Evolutionary conservation across 2,113 vertebrate species (phyloP), one percentile per base, ranked within the genome.

Genomic region (Cricetomys ansorgei): DNA sequence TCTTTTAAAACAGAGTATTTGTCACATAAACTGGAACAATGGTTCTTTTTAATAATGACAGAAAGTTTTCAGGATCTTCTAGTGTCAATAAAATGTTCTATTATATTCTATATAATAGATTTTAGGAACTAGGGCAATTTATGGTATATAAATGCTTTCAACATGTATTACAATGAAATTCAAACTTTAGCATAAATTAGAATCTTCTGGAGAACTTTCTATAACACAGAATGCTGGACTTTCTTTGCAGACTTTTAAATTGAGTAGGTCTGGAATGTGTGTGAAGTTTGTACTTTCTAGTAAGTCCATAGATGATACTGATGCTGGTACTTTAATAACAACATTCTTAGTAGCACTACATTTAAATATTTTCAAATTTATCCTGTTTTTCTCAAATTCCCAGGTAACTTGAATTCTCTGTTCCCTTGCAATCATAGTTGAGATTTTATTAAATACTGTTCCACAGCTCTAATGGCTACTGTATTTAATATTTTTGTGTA

Each of bases 151-250:
- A 95, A 67, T 25, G 6, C 65, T 50, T 92, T 86, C 10, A 67
- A 64, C 16, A n/a, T 16, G n/a, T n/a, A 48, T 48, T 95, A 45
- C 85, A 95, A 75, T 94, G 76, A 95, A 90, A 73, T 31, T 89
- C 21, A 80, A 92, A 84, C 57, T 50, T 94, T 65, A 75, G 21
- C 29, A 62, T 57, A 27, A 34, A 70, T 75, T 23, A 72, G 23
- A 88, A 79, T 93, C 53, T 92, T 67, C 59, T 91, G 10, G n/a
- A 91, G 7, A 90, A 29, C 25, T 40, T 70, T 50, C 76, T 50
- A 76, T 81, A 96, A 50, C 53, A 87, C 29, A 53, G 0, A 69
- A 76, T 83, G 0, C 27, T 91, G n/a, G 7, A 19, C 10, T 3
- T 19, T 7, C 83, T 37, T 55, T 25, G 29, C 27, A 69, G 37